Base-by-base conservation (phyloP, 2,113 vertebrate species). In the Paramormyrops kingsleyae region DNA sequence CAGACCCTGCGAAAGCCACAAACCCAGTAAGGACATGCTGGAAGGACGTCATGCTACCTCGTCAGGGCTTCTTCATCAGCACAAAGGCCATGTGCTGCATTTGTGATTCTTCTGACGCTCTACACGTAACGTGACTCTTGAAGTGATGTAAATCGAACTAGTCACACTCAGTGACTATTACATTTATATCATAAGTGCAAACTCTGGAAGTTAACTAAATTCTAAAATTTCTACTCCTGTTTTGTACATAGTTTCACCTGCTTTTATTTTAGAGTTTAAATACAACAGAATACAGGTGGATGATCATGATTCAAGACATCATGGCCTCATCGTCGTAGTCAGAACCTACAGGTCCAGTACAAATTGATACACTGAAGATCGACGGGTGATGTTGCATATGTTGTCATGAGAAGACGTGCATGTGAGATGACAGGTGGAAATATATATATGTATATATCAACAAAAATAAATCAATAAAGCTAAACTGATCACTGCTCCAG, bases 1-100 rank as follows among this genome's bases (percentile, higher is more conserved):
- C 87, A 0, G 89, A 89, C 6, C 98, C 99, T 99, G 96, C 19
- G 47, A 91, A 92, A 62, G 21, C 19, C 52, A 56, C 21, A 15
- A 5, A 35, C 4, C 47, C 70, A 89, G 52, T 62, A 15, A 62
- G 80, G 80, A 39, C 39, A 46, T 6, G 52, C 31, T 59, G 80
- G 24, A n/a, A 5, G 35, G n/a, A 39, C 85, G n/a, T 9, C 17
- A 66, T 42, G 4, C 35, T 5, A n/a, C 24, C 15, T 13, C 13
- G 8, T 10, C 56, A n/a, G 1, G 17, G 39, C 19, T 10, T 47
- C 8, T n/a, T 24, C 21, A 24, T 24, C 39, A 21, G 44, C 42
- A n/a, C 80, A 24, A 4, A 47, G 83, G 83, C 21, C 39, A 44
- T 2, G 7, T n/a, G 83, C 74, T 77, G 74, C 74, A 19, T 1